These are phyloP conservation scores for Spodoptera exigua DNA, from an alignment of 2,888 invertebrate genomes.

Conservation along the genomic window DNA sequence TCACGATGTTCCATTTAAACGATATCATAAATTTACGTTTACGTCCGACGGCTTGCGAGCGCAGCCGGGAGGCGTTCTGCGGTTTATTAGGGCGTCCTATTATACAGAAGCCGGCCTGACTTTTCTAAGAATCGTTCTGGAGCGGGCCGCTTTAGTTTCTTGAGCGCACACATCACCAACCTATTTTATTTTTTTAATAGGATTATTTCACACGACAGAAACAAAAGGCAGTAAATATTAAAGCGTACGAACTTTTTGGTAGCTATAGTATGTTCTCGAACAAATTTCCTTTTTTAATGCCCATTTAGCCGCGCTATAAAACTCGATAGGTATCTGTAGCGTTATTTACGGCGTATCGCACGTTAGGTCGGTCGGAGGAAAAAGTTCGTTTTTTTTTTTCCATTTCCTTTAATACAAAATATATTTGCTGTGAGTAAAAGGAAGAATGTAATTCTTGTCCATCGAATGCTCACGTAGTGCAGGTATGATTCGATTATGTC, in stretches of 20 bases:
- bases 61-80: conserved; percentile 40
- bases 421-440: conserved; percentile 57
- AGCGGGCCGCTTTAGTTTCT: conserved; percentile 19
- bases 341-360: conserved; percentile 59
- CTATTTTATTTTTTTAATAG: conserved; percentile 46
- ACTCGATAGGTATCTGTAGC: conserved; percentile 55
- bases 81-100: conserved; percentile 46
- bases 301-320: conserved; percentile 60
- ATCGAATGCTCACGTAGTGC: conserved; percentile 51
- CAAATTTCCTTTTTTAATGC: conserved; percentile 52
- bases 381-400: conserved; percentile 59
- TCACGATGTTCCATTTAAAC: conserved; percentile 51
- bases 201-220: conserved; percentile 42
- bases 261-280: conserved; percentile 28
- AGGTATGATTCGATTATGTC: conserved; percentile 61
- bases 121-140: conserved; percentile 26
- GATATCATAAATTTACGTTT: conserved; percentile 54
- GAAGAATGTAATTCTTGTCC: conserved; percentile 56
- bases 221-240: conserved; percentile 24
- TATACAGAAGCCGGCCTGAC: conserved; percentile 31
- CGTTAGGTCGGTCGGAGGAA: conserved; percentile 48
- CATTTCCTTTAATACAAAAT: conserved; percentile 58
- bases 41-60: conserved; percentile 24
- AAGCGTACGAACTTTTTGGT: conserved; percentile 18
- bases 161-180: conserved; percentile 34